These are phyloP conservation scores for Phoxinus phoxinus DNA, from an alignment of 2,113 vertebrate genomes.

Conservation along the genomic window DNA sequence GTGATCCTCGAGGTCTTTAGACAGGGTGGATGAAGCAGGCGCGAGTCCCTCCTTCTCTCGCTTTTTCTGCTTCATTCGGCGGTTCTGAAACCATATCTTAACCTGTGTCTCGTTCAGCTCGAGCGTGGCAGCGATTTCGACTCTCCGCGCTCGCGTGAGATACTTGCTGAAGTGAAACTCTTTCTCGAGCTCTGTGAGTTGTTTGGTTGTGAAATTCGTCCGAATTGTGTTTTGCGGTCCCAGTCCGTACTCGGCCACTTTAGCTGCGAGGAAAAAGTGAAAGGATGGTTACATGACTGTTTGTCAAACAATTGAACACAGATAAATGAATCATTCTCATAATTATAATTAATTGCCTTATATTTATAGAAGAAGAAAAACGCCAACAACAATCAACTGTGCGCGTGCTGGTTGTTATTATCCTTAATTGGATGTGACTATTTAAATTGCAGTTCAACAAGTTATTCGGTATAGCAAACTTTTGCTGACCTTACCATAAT, in stretches of 20 bases:
- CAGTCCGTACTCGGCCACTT: conserved; percentile 82
- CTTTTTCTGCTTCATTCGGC: conserved; percentile 98
- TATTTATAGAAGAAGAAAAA: neutral
- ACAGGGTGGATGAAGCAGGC: conserved; percentile 49
- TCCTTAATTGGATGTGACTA: neutral
- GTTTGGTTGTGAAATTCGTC: conserved; percentile 96
- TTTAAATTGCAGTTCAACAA: neutral
- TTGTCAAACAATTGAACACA: neutral
- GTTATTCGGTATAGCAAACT: neutral
- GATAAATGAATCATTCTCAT: neutral
- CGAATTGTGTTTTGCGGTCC: conserved; percentile 84
- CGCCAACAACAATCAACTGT: neutral
- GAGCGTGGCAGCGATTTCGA: conserved; percentile 92
- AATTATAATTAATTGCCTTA: neutral
- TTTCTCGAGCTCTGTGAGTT: conserved; percentile 97
- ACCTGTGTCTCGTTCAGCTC: conserved; percentile 97
- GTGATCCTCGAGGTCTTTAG: conserved; percentile 81
- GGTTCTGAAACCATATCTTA: conserved; percentile 98
- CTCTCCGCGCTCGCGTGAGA: conserved; percentile 89
- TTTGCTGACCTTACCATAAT: conserved; percentile 14
- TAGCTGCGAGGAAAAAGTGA: conserved; percentile 75
- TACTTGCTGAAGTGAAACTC: conserved; percentile 99
- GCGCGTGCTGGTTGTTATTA: neutral
- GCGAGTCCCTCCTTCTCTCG: conserved; percentile 86
- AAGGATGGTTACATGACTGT: conserved; percentile 5